Evolutionary conservation across 2,113 vertebrate genomes (phyloP).

Genomic region (Lamprologus ornatipinnis): DNA sequence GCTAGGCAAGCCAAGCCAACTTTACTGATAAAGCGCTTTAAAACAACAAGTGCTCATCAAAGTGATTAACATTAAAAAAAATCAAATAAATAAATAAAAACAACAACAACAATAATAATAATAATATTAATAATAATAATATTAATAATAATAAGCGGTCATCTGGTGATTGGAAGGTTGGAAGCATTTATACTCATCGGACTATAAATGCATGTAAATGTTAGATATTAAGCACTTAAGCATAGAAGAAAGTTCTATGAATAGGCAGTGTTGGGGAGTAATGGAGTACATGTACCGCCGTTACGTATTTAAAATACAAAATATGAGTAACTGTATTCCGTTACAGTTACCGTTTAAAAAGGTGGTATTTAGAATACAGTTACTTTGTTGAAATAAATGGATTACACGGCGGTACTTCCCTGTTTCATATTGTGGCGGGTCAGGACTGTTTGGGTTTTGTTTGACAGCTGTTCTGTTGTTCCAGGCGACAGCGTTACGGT

Average conservation of each 20-base stretch:
- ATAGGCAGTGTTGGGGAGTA: background rate
- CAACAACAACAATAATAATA: accelerated
- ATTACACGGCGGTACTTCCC: too few relatives aligned
- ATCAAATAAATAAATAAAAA: background rate
- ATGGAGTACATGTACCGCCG: too few relatives aligned
- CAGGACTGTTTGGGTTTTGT: too few relatives aligned
- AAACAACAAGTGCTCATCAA: background rate
- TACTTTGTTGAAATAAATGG: too few relatives aligned
- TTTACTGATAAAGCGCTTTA: background rate
- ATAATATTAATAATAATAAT: accelerated
- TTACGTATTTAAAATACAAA: too few relatives aligned
- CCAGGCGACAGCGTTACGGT: too few relatives aligned
- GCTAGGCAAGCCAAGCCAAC: background rate
- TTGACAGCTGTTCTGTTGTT: too few relatives aligned
- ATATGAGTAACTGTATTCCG: too few relatives aligned
- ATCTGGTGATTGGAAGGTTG: background rate
- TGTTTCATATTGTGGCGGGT: too few relatives aligned
- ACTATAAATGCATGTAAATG: background rate
- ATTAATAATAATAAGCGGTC: background rate
- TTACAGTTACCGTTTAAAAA: too few relatives aligned
- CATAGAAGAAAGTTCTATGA: background rate
- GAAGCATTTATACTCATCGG: background rate
- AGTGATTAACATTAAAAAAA: background rate
- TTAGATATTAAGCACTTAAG: background rate
- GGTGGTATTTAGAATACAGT: too few relatives aligned